Percentiles rank a stretch among this genome's conserved stretches.
Conservation (phyloP, 2,888 invertebrate species). For the Athrips mouffetella region DNA sequence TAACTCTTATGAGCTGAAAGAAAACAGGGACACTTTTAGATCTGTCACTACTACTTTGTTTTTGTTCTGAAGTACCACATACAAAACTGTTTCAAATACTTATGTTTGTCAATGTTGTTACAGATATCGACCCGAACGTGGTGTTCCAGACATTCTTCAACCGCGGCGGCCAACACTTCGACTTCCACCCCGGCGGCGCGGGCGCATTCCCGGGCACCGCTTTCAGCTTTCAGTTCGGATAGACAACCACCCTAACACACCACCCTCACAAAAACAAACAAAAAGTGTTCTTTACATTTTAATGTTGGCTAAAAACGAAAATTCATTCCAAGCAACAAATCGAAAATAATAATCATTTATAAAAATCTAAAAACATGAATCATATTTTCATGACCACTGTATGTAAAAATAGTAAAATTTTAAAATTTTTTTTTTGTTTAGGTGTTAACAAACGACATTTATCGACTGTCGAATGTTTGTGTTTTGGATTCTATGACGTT, state of each 20-base stretch:
- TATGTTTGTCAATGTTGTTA: constrained; percentile 37
- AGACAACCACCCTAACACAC: constrained; percentile 35
- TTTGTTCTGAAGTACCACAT: too few species aligned
- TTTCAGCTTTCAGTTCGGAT: constrained; percentile 85
- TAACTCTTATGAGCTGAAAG: too few species aligned
- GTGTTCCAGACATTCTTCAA: constrained; percentile 92
- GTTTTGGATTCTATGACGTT: too few species aligned
- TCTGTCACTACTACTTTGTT: too few species aligned
- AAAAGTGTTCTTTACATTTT: background rate
- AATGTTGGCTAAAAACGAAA: constrained; percentile 20
- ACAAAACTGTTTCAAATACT: constrained; percentile 5
- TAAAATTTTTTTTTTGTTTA: too few species aligned
- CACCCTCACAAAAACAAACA: background rate
- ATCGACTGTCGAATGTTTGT: too few species aligned
- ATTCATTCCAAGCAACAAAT: constrained; percentile 34
- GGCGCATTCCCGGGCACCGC: constrained; percentile 78
- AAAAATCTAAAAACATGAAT: background rate
- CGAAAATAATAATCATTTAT: constrained; percentile 18
- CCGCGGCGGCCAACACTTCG: constrained; percentile 73
- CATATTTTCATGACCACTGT: constrained; percentile 6
- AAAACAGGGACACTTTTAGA: too few species aligned
- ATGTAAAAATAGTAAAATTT: background rate
- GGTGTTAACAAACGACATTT: too few species aligned
- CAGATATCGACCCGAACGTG: constrained; percentile 89
- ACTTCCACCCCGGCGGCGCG: constrained; percentile 71